Evolutionary conservation across 1,140 invertebrate genomes (phyloP), one percentile per base, ranked within the genome.

Genomic region (Temnothorax longispinosus): DNA sequence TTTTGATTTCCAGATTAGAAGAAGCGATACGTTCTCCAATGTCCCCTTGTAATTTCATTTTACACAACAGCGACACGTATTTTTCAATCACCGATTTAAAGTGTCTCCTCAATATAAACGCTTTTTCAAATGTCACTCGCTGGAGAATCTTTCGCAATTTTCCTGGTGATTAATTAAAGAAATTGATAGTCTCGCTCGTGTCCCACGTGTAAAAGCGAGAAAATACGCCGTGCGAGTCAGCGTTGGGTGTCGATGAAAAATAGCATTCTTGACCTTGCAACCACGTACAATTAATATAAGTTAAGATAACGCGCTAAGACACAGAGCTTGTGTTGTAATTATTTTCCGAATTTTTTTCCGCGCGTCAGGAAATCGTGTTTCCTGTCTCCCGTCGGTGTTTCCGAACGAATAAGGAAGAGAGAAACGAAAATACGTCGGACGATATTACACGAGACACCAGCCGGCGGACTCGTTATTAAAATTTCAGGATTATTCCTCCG

Each of bases 91-190:
- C 13, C 62, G 38, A 47, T 60, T 74, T 38, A 47, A 82, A 27
- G 21, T n/a, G 69, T 21, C n/a, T 21, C 3, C 7, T 60, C 78
- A 8, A 78, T 65, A 10, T 52, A 65, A 67, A 47, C 44, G n/a
- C 21, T 80, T 80, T 67, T 52, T 52, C 60, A 47, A 64, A 50
- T 50, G 38, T 84, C 27, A 47, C 38, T 60, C 80, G 32, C 13
- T 60, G 27, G 1, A 0, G 2, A 11, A 65, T 72, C 52, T 60
- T n/a, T 0, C 27, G 41, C 38, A 44, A 82, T 82, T 58, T 72
- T 60, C 52, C 21, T 2, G 27, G 41, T 44, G 18, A 82, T 82
- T 72, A 82, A 82, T 82, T 82, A 82, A 47, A 82, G 27, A 60
- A 50, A 84, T 74, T 71, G 54, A 84, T 60, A 71, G 65, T 56